Evolutionary conservation across 2,797 vertebrate genomes (phyloP), one percentile per base, ranked within the genome.

Genomic region (Gymnoscopelus braueri): DNA sequence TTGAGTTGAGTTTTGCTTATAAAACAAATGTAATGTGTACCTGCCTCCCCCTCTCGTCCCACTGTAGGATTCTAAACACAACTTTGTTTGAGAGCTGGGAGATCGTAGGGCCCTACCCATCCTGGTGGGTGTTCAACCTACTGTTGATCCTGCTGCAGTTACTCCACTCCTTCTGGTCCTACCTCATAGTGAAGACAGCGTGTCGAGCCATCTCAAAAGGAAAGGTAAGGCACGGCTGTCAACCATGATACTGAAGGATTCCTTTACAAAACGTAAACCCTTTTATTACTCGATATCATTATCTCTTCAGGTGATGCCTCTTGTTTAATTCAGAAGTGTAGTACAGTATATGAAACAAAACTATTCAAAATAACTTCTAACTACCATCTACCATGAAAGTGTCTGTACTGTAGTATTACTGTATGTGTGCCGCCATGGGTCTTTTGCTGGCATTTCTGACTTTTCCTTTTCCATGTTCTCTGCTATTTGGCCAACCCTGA

Each of bases 11-110:
- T 44, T 44, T 44, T 10, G 39, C 39, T 44, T 4, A 29, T 29
- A 29, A 44, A 44, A 44, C 9, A 44, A 44, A 9, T 44, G 39
- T 0, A 44, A 44, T 44, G 10, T 44, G 39, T 44, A 10, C 8
- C 2, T 44, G 39, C 39, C 39, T 44, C 39, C 12, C 55, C 60
- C 32, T 75, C 24, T 85, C 29, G 67, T 74, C 32, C 73, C 58
- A 11, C 64, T 67, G 47, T 85, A 99, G 98, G 98, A 93, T 99
- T 92, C 93, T 99, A 90, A 98, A 99, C 73, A 96, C 95, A 60
- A 96, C 96, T 0, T 81, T 98, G 61, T 97, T 99, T 81, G 98
- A 99, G 93, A 95, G 97, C 82, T 98, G 97, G 94, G 97, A 99
- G 91, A 95, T 98, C 26, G 93, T 98, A 19, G 98, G 98, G 50